A percentile compares a stretch with the other conserved stretches of the same genome.
These are phyloP conservation scores for Galendromus occidentalis DNA, from an alignment of 1,140 invertebrate species.

Conservation along the genomic window DNA sequence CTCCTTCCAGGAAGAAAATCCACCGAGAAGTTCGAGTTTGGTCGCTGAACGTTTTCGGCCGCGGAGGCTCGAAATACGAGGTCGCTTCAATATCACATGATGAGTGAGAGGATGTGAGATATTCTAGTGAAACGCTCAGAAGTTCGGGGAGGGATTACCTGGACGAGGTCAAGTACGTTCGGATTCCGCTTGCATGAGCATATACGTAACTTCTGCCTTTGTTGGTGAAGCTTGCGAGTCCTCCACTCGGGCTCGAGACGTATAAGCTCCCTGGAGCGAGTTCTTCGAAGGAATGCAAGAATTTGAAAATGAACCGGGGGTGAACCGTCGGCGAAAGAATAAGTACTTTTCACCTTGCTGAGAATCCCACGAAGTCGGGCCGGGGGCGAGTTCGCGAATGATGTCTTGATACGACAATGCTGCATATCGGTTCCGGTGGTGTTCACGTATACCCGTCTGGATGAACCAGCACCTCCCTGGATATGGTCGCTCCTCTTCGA, in stretches of 20 bases:
- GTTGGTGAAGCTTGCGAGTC: too few relatives aligned
- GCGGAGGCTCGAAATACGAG: background rate
- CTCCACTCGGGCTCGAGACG: too few relatives aligned
- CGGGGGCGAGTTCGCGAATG: constrained; percentile 37
- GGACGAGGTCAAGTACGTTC: too few relatives aligned
- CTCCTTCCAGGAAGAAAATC: background rate
- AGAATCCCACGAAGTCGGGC: constrained; percentile 34
- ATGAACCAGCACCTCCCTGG: constrained; percentile 33
- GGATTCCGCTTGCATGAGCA: too few relatives aligned
- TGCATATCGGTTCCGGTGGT: constrained; percentile 36
- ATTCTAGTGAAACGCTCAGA: too few relatives aligned
- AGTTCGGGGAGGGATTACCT: too few relatives aligned
- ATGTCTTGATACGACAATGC: constrained; percentile 32
- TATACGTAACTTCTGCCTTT: too few relatives aligned
- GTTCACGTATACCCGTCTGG: constrained; percentile 33
- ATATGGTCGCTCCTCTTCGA: background rate
- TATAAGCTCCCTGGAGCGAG: too few relatives aligned
- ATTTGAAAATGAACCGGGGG: too few relatives aligned
- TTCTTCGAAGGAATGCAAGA: too few relatives aligned
- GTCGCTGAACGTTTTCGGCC: constrained; percentile 1
- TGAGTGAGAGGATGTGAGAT: too few relatives aligned
- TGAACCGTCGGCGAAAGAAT: too few relatives aligned
- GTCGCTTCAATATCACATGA: constrained; percentile 24
- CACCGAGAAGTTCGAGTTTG: background rate
- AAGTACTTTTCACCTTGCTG: constrained; percentile 24